phyloP scores from a whole-genome alignment of 2,113 vertebrate genomes.

The Smithornis capensis region DNA sequence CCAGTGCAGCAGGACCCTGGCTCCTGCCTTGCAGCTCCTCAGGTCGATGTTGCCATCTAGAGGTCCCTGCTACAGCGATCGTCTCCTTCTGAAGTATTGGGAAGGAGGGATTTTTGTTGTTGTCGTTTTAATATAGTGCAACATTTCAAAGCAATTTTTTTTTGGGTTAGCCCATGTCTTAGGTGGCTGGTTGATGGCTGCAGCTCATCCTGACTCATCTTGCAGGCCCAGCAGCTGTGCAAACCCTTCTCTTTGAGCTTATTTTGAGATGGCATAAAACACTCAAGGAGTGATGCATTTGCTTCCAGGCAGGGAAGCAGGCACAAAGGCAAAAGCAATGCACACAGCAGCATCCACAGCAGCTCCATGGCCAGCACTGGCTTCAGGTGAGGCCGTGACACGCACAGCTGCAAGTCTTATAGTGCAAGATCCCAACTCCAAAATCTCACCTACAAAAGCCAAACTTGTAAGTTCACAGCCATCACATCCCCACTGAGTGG shows the following conservation, averaged over 20 bases:
- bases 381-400: neutral
- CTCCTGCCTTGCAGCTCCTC: neutral
- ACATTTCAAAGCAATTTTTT: neutral
- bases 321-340: neutral
- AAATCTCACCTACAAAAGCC: neutral
- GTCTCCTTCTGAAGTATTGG: neutral
- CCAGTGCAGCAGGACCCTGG: neutral
- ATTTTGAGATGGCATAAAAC: neutral
- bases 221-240: neutral
- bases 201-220: neutral
- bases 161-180: neutral
- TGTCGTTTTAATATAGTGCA: neutral
- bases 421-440: neutral
- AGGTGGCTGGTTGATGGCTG: neutral
- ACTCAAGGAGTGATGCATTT: neutral
- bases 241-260: neutral
- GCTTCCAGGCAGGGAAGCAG: neutral
- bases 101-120: neutral
- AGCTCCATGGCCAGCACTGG: fast-evolving
- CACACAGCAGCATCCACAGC: neutral
- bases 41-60: conserved; percentile 64
- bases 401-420: fast-evolving
- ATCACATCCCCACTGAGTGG: neutral
- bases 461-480: neutral
- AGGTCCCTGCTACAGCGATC: neutral